Conservation (phyloP, 2,113 vertebrate species). For the Campylomormyrus numenius region DNA sequence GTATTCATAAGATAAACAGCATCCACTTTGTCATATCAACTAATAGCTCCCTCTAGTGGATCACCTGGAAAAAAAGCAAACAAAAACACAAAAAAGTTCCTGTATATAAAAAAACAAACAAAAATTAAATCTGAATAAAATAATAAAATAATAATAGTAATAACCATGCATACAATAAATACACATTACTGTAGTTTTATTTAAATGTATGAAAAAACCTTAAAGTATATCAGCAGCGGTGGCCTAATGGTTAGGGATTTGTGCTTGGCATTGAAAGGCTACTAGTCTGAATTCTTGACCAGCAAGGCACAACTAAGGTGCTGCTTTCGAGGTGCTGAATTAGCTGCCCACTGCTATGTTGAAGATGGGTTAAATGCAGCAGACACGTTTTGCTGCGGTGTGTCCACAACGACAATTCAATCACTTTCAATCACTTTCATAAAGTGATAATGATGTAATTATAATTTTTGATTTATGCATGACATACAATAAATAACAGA, state of each 20-base stretch:
- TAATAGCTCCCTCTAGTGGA: slow-evolving; percentile 11
- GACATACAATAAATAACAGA: neutral
- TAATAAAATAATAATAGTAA: neutral
- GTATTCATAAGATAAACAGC: neutral
- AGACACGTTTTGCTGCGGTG: too few relatives aligned
- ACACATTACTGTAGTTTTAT: neutral
- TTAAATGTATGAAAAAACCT: neutral
- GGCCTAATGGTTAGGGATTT: too few relatives aligned
- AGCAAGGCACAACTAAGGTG: too few relatives aligned
- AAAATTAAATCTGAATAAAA: neutral
- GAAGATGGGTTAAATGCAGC: too few relatives aligned
- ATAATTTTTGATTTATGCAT: neutral
- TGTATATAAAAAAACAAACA: neutral
- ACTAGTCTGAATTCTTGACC: too few relatives aligned
- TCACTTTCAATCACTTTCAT: neutral
- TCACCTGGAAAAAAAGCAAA: neutral
- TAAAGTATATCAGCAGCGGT: neutral
- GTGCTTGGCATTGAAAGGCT: too few relatives aligned
- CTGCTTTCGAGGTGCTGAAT: too few relatives aligned
- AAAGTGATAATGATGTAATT: neutral
- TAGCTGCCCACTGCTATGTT: too few relatives aligned
- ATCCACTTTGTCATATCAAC: neutral
- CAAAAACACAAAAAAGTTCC: neutral
- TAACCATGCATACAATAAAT: neutral
- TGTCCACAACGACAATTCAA: too few relatives aligned